Conservation (phyloP, 2,888 invertebrate genomes). For the Pyrochroa serraticornis region DNA sequence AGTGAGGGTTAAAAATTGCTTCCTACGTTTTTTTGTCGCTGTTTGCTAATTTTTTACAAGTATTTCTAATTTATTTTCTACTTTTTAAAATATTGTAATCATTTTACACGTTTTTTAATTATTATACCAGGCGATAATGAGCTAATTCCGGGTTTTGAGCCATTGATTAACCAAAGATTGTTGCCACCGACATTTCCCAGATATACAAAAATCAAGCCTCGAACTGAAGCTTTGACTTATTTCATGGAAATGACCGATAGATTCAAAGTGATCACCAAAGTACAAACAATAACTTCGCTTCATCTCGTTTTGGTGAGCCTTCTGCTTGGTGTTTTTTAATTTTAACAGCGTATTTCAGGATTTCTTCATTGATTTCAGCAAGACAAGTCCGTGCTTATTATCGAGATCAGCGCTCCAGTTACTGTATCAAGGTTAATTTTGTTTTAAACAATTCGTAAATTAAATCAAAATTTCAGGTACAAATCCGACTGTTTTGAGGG, state of each 20-base stretch:
- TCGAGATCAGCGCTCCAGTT: slow-evolving; percentile 89
- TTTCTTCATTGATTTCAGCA: slow-evolving; percentile 92
- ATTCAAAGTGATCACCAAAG: slow-evolving; percentile 81
- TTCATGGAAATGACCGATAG: slow-evolving; percentile 83
- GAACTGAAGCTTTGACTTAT: slow-evolving; percentile 78
- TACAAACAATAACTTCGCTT: slow-evolving; percentile 77
- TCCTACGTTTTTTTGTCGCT: not conserved
- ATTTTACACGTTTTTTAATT: no score
- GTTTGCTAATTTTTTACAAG: slow-evolving; percentile 1
- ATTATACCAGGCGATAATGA: slow-evolving; percentile 71
- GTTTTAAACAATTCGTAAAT: not conserved
- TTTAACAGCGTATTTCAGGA: slow-evolving; percentile 66
- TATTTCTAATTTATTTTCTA: slow-evolving; percentile 6
- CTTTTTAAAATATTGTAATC: slow-evolving; percentile 11
- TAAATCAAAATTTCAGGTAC: slow-evolving; percentile 52
- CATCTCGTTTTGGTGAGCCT: slow-evolving; percentile 77
- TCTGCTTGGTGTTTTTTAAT: not conserved
- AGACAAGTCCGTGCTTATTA: slow-evolving; percentile 84
- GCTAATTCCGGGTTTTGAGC: slow-evolving; percentile 92
- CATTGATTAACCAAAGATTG: slow-evolving; percentile 92
- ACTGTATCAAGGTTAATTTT: slow-evolving; percentile 70
- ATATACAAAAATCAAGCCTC: slow-evolving; percentile 88
- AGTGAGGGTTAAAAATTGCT: slow-evolving; percentile 28
- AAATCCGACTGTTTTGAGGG: slow-evolving; percentile 66
- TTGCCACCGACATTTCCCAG: slow-evolving; percentile 98